Percentiles rank a stretch among this genome's conserved stretches.
phyloP scores from a whole-genome alignment of 2,888 invertebrate species.

The Platerodrilus igneus region DNA sequence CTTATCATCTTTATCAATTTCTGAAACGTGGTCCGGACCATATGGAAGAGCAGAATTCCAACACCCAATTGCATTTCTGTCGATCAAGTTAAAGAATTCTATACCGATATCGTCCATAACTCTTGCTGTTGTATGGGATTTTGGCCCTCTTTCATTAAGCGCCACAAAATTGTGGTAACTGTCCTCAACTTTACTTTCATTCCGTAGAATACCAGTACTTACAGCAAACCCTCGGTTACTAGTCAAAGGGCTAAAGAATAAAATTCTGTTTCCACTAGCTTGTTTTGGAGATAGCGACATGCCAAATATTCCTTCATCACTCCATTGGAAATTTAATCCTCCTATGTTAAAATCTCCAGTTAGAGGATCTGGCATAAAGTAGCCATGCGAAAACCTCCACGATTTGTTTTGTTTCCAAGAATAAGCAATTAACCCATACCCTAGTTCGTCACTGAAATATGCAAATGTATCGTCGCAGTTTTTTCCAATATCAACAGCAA shows the following conservation, averaged over 20 bases:
- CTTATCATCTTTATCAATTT: conserved; percentile 71
- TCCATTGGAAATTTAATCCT: conserved; percentile 82
- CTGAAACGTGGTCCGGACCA: conserved; percentile 59
- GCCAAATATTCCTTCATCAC: conserved; percentile 74
- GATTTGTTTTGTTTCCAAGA: conserved; percentile 72
- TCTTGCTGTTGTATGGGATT: conserved; percentile 67
- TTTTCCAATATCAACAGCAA: conserved; percentile 72
- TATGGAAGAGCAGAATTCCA: conserved; percentile 70
- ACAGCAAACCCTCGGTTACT: conserved; percentile 76
- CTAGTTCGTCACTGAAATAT: conserved; percentile 77
- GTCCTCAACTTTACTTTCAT: conserved; percentile 61
- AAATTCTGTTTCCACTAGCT: conserved; percentile 62
- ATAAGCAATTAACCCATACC: conserved; percentile 75
- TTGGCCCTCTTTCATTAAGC: conserved; percentile 61
- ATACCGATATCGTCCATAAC: conserved; percentile 69
- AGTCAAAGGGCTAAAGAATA: conserved; percentile 76
- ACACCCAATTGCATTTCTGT: conserved; percentile 78
- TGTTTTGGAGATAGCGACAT: conserved; percentile 59
- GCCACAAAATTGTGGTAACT: conserved; percentile 69
- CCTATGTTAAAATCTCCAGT: conserved; percentile 73
- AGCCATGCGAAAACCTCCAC: conserved; percentile 75
- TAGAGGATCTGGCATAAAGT: conserved; percentile 76
- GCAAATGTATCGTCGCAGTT: conserved; percentile 73
- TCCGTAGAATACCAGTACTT: conserved; percentile 67
- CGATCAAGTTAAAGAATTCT: conserved; percentile 72